phyloP scores from a whole-genome alignment of 2,888 invertebrate genomes.

The Pollenia labialis region DNA sequence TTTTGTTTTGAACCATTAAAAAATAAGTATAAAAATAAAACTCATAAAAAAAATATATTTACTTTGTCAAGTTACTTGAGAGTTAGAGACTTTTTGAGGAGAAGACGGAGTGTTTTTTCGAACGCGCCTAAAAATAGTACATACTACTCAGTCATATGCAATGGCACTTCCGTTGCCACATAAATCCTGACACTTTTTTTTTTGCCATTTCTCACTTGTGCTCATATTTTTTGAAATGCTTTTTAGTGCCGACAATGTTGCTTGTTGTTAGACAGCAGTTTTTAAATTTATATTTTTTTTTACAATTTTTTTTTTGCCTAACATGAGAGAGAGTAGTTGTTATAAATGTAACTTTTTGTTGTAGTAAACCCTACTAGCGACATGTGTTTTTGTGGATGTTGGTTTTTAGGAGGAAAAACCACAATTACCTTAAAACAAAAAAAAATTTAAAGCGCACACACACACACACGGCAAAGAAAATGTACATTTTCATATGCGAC shows the following conservation, averaged over 20 bases:
- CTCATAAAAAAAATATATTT: too few relatives aligned
- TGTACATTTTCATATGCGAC: constrained; percentile 51
- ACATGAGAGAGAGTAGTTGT: constrained; percentile 21
- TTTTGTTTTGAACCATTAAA: too few relatives aligned
- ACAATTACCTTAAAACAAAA: constrained; percentile 60
- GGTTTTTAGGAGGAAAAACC: constrained; percentile 47
- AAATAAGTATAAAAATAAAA: too few relatives aligned
- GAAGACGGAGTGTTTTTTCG: not conserved
- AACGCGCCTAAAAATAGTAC: constrained; percentile 43
- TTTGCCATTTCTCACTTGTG: constrained; percentile 7
- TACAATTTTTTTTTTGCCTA: not conserved
- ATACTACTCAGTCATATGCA: constrained; percentile 45
- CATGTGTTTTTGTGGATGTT: constrained; percentile 19
- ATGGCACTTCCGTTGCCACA: constrained; percentile 63
- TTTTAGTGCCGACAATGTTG: constrained; percentile 36
- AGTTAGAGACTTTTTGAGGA: not conserved
- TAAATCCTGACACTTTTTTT: constrained; percentile 55
- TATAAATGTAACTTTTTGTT: constrained; percentile 27
- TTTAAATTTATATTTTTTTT: constrained; percentile 30
- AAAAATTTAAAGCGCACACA: not conserved
- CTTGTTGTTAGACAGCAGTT: constrained; percentile 28
- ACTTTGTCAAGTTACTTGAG: not conserved
- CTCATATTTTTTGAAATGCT: constrained; percentile 13
- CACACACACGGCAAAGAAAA: not conserved
- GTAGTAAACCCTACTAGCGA: not conserved